A percentile compares a stretch with the other conserved stretches of the same genome.
Evolutionary conservation across 2,888 invertebrate genomes (phyloP).

Genomic region (Caenorhabditis doughertyi): DNA sequence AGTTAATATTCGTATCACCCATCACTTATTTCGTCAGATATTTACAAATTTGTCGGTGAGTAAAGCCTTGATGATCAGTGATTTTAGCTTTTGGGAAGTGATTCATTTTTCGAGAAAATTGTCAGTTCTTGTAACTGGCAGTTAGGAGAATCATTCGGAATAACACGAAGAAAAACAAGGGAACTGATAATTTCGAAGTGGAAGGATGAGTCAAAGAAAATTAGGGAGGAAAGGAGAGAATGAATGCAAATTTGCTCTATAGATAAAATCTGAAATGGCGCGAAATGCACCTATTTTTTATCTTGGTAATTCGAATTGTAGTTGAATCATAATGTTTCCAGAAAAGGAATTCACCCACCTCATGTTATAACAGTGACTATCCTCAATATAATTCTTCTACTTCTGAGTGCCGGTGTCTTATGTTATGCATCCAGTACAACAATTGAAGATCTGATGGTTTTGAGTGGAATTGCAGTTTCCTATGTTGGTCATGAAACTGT

Average conservation of each 20-base stretch:
- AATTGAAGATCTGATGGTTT: conserved; percentile 5
- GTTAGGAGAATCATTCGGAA: no score
- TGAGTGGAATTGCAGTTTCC: conserved; percentile 20
- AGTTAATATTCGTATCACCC: conserved; percentile 34
- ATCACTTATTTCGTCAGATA: conserved; percentile 35
- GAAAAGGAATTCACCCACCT: conserved; percentile 35
- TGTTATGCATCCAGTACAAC: conserved; percentile 32
- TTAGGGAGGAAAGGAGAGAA: not conserved
- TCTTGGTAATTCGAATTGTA: no score
- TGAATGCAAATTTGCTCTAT: no score
- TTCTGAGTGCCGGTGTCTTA: conserved; percentile 7
- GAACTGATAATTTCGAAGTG: no score
- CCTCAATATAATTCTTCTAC: conserved; percentile 16
- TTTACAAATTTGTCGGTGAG: conserved; percentile 39
- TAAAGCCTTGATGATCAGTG: not conserved
- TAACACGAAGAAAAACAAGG: no score
- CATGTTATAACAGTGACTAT: conserved; percentile 8
- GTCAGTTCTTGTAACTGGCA: no score
- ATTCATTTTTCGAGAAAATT: no score
- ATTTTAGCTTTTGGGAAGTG: not conserved
- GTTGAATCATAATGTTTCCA: not conserved
- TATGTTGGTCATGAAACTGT: conserved; percentile 27
- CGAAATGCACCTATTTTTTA: no score
- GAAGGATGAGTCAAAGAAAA: no score
- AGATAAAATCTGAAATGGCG: no score